Conservation (phyloP, 2,888 invertebrate genomes). For the Himalopsyche japonica region DNA sequence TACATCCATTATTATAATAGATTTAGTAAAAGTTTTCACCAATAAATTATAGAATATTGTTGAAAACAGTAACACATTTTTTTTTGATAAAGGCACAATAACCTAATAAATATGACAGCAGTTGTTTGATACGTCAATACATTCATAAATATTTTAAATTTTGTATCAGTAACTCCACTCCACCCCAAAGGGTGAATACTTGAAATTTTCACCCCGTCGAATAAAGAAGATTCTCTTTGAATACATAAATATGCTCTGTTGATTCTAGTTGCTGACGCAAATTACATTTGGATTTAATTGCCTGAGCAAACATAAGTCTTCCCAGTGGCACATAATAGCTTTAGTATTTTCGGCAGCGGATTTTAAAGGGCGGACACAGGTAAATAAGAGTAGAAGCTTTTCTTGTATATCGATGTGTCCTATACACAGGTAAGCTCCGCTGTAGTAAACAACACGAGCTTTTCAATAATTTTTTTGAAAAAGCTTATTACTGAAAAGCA, state of each 20-base stretch:
- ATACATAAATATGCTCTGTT: slow-evolving; percentile 34
- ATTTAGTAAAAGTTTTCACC: no score
- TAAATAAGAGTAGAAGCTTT: not conserved
- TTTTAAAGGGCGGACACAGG: slow-evolving; percentile 1
- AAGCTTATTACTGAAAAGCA: not conserved
- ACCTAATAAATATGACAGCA: no score
- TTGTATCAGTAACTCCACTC: not conserved
- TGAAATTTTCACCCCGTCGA: not conserved
- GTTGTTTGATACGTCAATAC: no score
- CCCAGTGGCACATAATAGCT: slow-evolving; percentile 11
- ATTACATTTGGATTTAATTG: slow-evolving; percentile 40
- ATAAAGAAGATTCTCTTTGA: slow-evolving; percentile 24
- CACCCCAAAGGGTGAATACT: not conserved
- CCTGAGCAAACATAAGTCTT: slow-evolving; percentile 33
- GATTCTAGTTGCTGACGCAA: slow-evolving; percentile 32
- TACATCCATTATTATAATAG: no score
- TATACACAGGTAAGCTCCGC: not conserved
- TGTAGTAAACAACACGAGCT: not conserved
- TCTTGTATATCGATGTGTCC: not conserved
- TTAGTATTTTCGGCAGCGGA: not conserved
- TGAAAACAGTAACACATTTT: no score
- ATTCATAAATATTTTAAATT: no score
- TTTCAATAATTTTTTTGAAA: not conserved
- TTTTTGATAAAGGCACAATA: no score
- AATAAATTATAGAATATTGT: no score